phyloP scores from a whole-genome alignment of 2,888 invertebrate genomes.

The Macrophya alboannulata region DNA sequence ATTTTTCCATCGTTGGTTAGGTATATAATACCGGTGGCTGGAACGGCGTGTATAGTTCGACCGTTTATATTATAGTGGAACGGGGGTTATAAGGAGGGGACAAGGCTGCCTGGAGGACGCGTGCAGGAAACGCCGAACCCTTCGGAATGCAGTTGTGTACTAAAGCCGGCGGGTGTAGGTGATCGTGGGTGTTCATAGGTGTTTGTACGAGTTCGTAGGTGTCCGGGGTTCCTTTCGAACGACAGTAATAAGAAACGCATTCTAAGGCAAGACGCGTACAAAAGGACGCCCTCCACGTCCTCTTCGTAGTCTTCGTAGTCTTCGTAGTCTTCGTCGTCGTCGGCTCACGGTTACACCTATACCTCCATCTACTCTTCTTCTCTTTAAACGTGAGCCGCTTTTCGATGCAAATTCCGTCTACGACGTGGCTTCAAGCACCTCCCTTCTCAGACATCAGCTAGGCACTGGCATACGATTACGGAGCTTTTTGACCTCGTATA shows the following conservation, averaged over 20 bases:
- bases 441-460: background rate
- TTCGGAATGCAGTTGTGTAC: conserved; percentile 72
- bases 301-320: background rate
- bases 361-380: background rate
- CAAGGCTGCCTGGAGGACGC: conserved; percentile 76
- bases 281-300: conserved; percentile 43
- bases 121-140: conserved; percentile 73
- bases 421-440: conserved; percentile 1
- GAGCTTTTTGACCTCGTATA: conserved; percentile 54
- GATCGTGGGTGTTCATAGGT: conserved; percentile 37
- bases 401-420: conserved; percentile 22
- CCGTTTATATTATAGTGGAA: conserved; percentile 18
- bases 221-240: conserved; percentile 2
- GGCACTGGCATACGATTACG: background rate
- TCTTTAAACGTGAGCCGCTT: conserved; percentile 46
- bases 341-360: background rate
- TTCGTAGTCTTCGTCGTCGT: background rate
- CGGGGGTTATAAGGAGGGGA: conserved; percentile 41
- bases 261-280: conserved; percentile 50
- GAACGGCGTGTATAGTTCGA: conserved; percentile 1
- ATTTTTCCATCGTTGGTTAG: background rate
- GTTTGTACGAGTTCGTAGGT: conserved; percentile 24
- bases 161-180: conserved; percentile 30
- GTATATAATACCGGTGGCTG: background rate
- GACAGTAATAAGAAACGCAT: conserved; percentile 27